Base-by-base conservation (phyloP, 2,888 invertebrate species). In the Philopedon plagiatum region DNA sequence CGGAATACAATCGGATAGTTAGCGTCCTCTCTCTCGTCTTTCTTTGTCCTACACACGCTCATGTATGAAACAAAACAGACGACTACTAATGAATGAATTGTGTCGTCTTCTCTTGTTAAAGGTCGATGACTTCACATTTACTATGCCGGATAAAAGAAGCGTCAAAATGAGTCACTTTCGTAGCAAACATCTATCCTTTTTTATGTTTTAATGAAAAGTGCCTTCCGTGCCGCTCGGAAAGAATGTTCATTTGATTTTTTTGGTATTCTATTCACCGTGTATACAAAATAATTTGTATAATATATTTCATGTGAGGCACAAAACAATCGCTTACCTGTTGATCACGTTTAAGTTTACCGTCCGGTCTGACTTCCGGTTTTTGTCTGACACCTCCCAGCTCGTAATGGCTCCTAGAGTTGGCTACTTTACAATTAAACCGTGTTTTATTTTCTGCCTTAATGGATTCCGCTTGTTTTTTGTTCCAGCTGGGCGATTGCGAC, bases 401-500 rank as follows among this genome's bases (percentile, higher is more conserved):
- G 74, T 83, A 82, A 80, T 84, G 81, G 77, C 83, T 84, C 76
- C 81, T 84, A 64, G 84, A 84, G 76, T 76, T 80, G 71, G 81
- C 80, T 58, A 83, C 83, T 80, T 80, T 81, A 58, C 77, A 75
- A 76, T 76, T 77, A 67, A 75, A 77, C 76, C 69, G 63, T 49
- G 75, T 73, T 69, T 81, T 79, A 76, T 80, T 83, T 68, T 76
- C 74, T 58, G 75, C 77, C 70, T 75, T 80, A 75, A 76, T 78
- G 62, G 78, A 66, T 75, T 82, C 81, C 29, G 75, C 72, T 58
- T 80, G 79, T 73, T 79, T 78, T 76, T 83, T 83, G 73, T 82
- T 83, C 77, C 83, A 83, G 60, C 79, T 81, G 23, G 85, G 85
- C 56, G 85, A 85, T 76, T 85, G 85, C 23, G 85, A 85, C 68